Conservation (phyloP, 1,140 invertebrate genomes). For the Ephestia elutella region DNA sequence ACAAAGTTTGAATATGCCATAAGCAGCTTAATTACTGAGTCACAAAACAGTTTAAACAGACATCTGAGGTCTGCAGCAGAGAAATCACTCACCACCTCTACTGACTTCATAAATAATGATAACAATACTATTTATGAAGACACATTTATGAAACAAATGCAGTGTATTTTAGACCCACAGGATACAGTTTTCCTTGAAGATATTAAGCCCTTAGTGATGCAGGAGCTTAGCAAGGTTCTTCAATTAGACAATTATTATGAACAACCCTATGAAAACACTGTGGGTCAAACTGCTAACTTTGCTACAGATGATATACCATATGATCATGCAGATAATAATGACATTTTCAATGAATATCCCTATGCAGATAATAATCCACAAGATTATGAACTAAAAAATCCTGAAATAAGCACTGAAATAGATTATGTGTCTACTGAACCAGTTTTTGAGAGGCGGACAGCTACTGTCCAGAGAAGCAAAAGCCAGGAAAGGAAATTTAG, state of each 20-base stretch:
- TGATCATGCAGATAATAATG: constrained; percentile 16
- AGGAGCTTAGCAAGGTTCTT: constrained; percentile 57
- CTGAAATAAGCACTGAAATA: constrained; percentile 9
- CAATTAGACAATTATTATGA: constrained; percentile 31
- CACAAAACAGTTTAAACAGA: constrained; percentile 62
- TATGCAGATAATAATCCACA: constrained; percentile 11
- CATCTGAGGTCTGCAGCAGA: constrained; percentile 61
- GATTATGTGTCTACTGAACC: constrained; percentile 11
- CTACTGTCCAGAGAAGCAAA: constrained; percentile 30
- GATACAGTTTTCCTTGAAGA: constrained; percentile 63
- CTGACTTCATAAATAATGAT: constrained; percentile 60
- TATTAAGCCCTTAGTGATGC: constrained; percentile 66
- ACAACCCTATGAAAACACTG: constrained; percentile 5
- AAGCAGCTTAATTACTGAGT: constrained; percentile 64
- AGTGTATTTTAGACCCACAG: constrained; percentile 63
- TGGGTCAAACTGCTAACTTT: not conserved
- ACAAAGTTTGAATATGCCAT: constrained; percentile 69
- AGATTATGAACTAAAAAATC: constrained; percentile 15
- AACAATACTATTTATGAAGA: constrained; percentile 68
- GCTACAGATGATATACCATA: constrained; percentile 10
- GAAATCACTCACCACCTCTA: constrained; percentile 53
- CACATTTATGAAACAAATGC: constrained; percentile 70
- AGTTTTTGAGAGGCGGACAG: constrained; percentile 37
- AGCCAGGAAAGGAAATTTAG: constrained; percentile 20
- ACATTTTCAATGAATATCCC: not conserved